Evolutionary conservation across 2,888 invertebrate genomes (phyloP), one percentile per base, ranked within the genome.

Genomic region (Acrobasis consociella): DNA sequence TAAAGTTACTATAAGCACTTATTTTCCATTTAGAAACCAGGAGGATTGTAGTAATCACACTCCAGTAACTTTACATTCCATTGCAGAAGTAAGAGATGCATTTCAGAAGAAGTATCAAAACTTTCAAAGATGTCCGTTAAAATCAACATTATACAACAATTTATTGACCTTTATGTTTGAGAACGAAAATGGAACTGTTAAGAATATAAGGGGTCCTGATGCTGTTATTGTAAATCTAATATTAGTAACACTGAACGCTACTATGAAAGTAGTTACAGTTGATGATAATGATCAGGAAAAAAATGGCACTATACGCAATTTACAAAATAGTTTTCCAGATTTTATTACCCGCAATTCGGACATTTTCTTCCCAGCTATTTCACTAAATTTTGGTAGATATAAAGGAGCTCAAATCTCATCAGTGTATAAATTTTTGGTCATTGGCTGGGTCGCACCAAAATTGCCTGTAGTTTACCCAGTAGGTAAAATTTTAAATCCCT

Each of bases 71-170:
- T n/a, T 60, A 39, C 39, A 60, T 17, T 13, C 39, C 8, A 11
- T 39, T 13, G 9, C 42, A 16, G 51, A 42, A 38, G 17, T 60
- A 42, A 39, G 9, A 17, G n/a, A 9, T 52, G 39, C 53, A 16
- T 42, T 60, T 7, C 5, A 11, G 10, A 17, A 15, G 13, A 52
- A 51, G 42, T 51, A 42, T 42, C 38, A 17, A 11, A 60, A 60
- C 38, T 60, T 17, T 17, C 38, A 60, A n/a, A 38, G 39, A 60
- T 60, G 60, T 52, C 60, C 60, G 2, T 22, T 60, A n/a, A 60
- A 42, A 52, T n/a, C 22, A 11, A 42, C 42, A 10, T 1, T 50
- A 13, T 13, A 15, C 9, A 17, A 51, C n/a, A 51, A 42, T n/a
- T 11, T 17, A 7, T 16, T 37, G 17, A 60, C 51, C n/a, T 39